Evolutionary conservation across 1,140 invertebrate genomes (phyloP).

Genomic region (Tribolium madens): DNA sequence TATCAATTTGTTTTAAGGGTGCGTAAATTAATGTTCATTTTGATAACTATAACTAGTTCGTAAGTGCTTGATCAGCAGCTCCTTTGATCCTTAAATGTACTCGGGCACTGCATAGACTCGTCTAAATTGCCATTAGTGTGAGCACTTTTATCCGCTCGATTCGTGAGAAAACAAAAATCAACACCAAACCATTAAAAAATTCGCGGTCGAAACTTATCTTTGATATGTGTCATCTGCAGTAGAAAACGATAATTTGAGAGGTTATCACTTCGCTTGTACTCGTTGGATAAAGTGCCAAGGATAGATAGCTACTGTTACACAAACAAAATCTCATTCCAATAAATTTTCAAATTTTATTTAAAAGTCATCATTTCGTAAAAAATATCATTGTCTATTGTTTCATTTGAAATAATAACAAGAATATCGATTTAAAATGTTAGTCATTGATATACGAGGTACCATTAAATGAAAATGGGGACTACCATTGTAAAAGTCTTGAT

Average conservation of each 20-base stretch:
- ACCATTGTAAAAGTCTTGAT: neutral
- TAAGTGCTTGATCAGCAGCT: constrained; percentile 1
- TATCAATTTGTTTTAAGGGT: constrained; percentile 8
- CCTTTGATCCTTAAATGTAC: constrained; percentile 28
- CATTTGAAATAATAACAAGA: neutral
- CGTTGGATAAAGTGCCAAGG: constrained; percentile 28
- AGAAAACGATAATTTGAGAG: constrained; percentile 31
- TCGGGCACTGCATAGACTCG: neutral
- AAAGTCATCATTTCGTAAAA: neutral
- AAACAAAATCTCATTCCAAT: constrained; percentile 6
- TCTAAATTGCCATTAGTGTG: constrained; percentile 8
- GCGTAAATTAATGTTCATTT: constrained; percentile 16
- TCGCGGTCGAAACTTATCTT: constrained; percentile 25
- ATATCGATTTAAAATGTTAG: neutral
- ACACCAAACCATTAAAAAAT: constrained; percentile 27
- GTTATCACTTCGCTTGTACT: constrained; percentile 30
- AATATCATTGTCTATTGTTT: neutral
- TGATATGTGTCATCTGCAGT: constrained; percentile 38
- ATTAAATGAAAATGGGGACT: neutral
- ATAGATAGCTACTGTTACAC: constrained; percentile 25
- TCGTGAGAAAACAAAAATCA: constrained; percentile 12
- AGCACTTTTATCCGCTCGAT: neutral
- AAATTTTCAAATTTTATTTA: neutral
- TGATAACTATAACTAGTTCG: constrained; percentile 22
- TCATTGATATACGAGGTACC: neutral